Conservation (phyloP, 2,113 vertebrate species). For the Platysternon megacephalum region DNA sequence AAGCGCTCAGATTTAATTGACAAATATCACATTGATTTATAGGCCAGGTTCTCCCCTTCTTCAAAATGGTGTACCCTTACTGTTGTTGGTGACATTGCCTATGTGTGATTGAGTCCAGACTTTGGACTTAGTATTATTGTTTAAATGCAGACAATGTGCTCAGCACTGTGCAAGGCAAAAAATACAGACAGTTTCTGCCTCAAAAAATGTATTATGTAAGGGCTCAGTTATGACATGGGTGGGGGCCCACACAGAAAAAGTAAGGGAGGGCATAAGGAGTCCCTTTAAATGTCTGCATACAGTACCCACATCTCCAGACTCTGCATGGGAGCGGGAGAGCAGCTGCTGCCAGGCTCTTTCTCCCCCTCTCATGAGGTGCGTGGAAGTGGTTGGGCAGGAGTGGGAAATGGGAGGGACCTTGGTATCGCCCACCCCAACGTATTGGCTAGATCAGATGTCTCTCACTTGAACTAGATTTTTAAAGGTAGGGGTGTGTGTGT, state of each 20-base stretch:
- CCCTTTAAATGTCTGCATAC: background rate
- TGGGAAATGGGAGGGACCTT: background rate
- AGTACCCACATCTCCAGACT: background rate
- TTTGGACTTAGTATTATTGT: background rate
- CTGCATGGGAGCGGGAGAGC: background rate
- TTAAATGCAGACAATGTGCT: background rate
- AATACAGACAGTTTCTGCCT: background rate
- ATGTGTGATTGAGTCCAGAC: background rate
- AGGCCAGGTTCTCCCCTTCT: background rate
- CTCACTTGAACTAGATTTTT: background rate
- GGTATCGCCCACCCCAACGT: too few relatives aligned
- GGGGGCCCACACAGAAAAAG: background rate
- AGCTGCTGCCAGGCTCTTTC: background rate
- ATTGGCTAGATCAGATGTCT: background rate
- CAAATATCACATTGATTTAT: background rate
- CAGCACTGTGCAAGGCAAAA: background rate
- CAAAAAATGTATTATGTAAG: background rate
- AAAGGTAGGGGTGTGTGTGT: background rate
- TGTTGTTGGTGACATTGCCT: rapidly evolving
- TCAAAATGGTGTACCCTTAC: background rate
- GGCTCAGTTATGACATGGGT: background rate
- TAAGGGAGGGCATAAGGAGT: background rate
- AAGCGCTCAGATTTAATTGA: rapidly evolving
- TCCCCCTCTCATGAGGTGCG: background rate
- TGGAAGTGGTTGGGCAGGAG: background rate